phyloP scores from a whole-genome alignment of 1,140 invertebrate species.

The Drosophila varians region DNA sequence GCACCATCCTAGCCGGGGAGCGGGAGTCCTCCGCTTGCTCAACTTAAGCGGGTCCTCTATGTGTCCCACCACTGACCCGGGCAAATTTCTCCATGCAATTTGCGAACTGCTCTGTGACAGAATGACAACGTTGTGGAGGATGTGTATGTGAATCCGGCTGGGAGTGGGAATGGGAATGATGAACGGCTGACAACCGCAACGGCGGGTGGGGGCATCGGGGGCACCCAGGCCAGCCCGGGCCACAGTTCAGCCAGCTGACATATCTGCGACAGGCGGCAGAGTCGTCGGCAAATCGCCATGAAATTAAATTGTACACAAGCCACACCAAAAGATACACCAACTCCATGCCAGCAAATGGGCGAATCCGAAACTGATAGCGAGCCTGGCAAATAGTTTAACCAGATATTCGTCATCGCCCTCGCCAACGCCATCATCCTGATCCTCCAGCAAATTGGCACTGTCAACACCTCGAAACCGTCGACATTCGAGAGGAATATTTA shows the following conservation, averaged over 20 bases:
- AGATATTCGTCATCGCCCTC: slow-evolving; percentile 70
- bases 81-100: slow-evolving; percentile 70
- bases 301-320: slow-evolving; percentile 75
- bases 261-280: slow-evolving; percentile 45
- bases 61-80: slow-evolving; percentile 30
- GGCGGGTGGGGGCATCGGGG: neutral
- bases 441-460: slow-evolving; percentile 70
- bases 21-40: neutral
- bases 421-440: slow-evolving; percentile 42
- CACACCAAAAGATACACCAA: slow-evolving; percentile 24
- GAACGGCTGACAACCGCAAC: slow-evolving; percentile 8
- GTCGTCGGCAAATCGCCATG: slow-evolving; percentile 68
- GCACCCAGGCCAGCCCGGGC: neutral
- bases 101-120: slow-evolving; percentile 49
- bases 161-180: slow-evolving; percentile 21
- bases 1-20: slow-evolving; percentile 13
- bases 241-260: slow-evolving; percentile 30
- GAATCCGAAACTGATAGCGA: slow-evolving; percentile 3
- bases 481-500: slow-evolving; percentile 17
- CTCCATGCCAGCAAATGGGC: neutral
- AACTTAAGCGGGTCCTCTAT: slow-evolving; percentile 53
- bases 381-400: slow-evolving; percentile 74
- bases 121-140: slow-evolving; percentile 37
- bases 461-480: slow-evolving; percentile 57
- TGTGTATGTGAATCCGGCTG: slow-evolving; percentile 35